Percentiles rank a stretch among this genome's conserved stretches.
These are phyloP conservation scores for Nephila pilipes DNA, from an alignment of 1,140 invertebrate genomes.

Conservation along the genomic window DNA sequence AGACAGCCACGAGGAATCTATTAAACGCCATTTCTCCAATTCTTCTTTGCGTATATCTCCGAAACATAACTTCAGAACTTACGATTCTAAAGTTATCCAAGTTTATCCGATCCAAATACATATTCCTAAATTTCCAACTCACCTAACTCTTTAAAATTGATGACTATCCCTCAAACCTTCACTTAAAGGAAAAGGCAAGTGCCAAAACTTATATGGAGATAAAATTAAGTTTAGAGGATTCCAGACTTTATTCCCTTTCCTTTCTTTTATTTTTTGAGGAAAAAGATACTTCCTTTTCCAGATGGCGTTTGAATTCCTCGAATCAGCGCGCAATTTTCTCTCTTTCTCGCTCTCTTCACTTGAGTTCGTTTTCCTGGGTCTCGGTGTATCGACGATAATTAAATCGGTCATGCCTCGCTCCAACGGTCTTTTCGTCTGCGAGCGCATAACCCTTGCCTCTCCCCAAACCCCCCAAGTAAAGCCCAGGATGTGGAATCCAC, in stretches of 20 bases:
- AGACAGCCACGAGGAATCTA: too few relatives aligned
- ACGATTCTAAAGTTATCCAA: too few relatives aligned
- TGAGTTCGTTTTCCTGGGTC: background rate
- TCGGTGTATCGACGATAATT: slow-evolving; percentile 59
- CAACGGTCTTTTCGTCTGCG: slow-evolving; percentile 42
- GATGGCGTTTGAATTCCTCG: slow-evolving; percentile 31
- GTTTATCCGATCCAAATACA: background rate
- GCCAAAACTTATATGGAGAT: background rate
- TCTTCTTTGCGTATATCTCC: too few relatives aligned
- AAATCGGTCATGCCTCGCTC: slow-evolving; percentile 63
- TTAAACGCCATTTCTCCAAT: too few relatives aligned
- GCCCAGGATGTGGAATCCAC: slow-evolving; percentile 34
- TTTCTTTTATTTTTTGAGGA: background rate
- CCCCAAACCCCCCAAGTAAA: background rate
- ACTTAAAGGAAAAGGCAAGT: background rate
- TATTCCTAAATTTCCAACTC: background rate
- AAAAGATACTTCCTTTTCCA: slow-evolving; percentile 1
- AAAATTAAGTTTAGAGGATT: slow-evolving; percentile 3
- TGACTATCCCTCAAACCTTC: background rate
- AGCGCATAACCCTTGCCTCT: background rate
- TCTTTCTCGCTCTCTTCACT: slow-evolving; percentile 33
- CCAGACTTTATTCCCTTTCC: background rate
- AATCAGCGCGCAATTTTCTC: slow-evolving; percentile 60
- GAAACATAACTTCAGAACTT: too few relatives aligned
- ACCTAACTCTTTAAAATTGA: background rate